A percentile compares a stretch with the other conserved stretches of the same genome.
phyloP scores from a whole-genome alignment of 2,113 vertebrate genomes.

The Pterocles orientalis region DNA sequence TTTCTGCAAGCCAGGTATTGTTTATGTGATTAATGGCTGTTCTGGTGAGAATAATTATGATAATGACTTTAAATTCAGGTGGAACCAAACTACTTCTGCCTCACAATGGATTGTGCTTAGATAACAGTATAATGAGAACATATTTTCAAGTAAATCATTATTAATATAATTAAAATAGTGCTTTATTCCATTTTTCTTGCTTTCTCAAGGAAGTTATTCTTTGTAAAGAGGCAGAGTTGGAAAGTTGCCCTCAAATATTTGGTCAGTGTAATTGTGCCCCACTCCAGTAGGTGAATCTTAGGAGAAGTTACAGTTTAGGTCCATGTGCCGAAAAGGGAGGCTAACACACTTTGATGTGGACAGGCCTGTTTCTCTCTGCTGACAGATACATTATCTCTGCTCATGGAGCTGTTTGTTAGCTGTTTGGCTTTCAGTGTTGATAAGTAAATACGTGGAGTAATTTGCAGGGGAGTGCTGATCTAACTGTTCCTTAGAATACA shows the following conservation, averaged over 20 bases:
- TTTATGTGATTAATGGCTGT: constrained; percentile 38
- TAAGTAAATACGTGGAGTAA: neutral
- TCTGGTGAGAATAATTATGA: constrained; percentile 31
- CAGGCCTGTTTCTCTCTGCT: neutral
- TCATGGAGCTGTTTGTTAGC: neutral
- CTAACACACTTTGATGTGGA: neutral
- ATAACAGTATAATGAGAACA: neutral
- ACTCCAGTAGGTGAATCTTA: neutral
- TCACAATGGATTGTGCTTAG: neutral
- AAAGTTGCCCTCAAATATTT: neutral
- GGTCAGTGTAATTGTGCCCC: neutral
- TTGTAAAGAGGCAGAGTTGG: neutral
- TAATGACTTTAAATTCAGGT: constrained; percentile 43
- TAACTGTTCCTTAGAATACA: neutral
- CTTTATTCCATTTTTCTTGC: neutral
- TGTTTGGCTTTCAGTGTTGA: neutral
- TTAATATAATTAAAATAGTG: neutral
- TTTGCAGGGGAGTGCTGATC: neutral
- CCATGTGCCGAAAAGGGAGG: neutral
- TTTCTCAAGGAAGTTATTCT: constrained; percentile 17
- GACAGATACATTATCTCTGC: neutral
- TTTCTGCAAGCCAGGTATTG: constrained; percentile 28
- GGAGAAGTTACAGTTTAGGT: neutral
- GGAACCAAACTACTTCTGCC: neutral
- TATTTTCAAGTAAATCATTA: constrained; percentile 14